Evolutionary conservation across 2,797 vertebrate genomes (phyloP).

Genomic region (Xyrichtys novacula): DNA sequence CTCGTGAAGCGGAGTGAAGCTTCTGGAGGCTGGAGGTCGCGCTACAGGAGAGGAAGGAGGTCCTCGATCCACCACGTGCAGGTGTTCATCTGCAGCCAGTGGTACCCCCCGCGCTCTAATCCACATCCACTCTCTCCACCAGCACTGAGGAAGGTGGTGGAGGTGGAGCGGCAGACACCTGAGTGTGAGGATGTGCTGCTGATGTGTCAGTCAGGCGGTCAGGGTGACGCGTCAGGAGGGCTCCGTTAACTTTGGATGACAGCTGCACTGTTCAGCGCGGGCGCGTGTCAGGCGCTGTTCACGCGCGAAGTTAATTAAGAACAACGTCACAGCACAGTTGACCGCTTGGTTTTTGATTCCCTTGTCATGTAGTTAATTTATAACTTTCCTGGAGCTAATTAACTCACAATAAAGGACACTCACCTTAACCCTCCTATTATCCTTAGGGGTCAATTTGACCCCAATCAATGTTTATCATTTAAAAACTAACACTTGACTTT

Average conservation of each 20-base stretch:
- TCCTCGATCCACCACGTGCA: conserved; percentile 60
- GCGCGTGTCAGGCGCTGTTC: conserved; percentile 31
- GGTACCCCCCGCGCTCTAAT: conserved; percentile 18
- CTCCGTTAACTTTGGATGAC: conserved; percentile 58
- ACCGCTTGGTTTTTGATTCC: neutral
- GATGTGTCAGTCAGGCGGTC: conserved; percentile 39
- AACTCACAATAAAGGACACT: no score
- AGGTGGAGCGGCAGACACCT: conserved; percentile 25
- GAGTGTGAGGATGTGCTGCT: conserved; percentile 29
- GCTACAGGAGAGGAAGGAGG: conserved; percentile 33
- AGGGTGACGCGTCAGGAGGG: conserved; percentile 32
- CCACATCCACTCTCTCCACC: conserved; percentile 37
- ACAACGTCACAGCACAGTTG: conserved; percentile 51
- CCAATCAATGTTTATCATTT: no score
- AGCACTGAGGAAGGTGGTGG: conserved; percentile 32
- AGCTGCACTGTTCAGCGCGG: conserved; percentile 44
- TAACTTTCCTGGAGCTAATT: no score
- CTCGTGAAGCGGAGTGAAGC: conserved; percentile 30
- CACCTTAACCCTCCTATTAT: no score
- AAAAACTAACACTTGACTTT: no score
- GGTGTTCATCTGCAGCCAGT: conserved; percentile 50
- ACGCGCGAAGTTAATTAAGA: conserved; percentile 47
- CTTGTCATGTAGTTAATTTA: no score
- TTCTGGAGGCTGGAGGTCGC: conserved; percentile 36
- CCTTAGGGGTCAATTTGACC: no score